These are phyloP conservation scores for Xyrichtys novacula DNA, from an alignment of 2,797 vertebrate species.

Conservation along the genomic window DNA sequence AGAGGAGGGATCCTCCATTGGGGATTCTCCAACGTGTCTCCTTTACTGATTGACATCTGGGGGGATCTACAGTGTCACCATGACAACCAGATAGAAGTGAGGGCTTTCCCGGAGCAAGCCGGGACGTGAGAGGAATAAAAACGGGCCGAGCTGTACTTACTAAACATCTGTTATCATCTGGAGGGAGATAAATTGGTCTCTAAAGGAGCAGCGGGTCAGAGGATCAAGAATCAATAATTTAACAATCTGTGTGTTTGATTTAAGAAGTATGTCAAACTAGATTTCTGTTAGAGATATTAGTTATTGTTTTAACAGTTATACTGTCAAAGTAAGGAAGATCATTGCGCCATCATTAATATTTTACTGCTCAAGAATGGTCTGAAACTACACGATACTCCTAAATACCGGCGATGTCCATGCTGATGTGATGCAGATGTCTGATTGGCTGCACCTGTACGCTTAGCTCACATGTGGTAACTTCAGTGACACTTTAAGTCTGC, in stretches of 20 bases:
- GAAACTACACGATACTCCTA: no score
- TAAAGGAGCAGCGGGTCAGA: neutral
- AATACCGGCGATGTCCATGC: no score
- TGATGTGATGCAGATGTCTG: no score
- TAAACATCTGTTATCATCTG: neutral
- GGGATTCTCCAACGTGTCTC: conserved; percentile 3
- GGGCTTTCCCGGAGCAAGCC: conserved; percentile 39
- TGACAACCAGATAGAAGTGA: conserved; percentile 20
- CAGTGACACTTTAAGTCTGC: no score
- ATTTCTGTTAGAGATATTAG: no score
- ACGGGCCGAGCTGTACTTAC: conserved; percentile 3
- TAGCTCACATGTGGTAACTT: no score
- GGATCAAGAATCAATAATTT: neutral
- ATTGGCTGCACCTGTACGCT: no score
- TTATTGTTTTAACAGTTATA: no score
- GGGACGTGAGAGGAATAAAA: conserved; percentile 18
- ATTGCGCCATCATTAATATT: no score
- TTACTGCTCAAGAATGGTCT: no score
- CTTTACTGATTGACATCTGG: conserved; percentile 32
- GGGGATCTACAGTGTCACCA: neutral
- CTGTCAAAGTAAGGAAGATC: no score
- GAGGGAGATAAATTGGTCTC: neutral
- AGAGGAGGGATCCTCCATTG: neutral
- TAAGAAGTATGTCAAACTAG: neutral
- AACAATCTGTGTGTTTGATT: neutral